Conservation (phyloP, 1,140 invertebrate species). For the Tyrophagus putrescentiae region DNA sequence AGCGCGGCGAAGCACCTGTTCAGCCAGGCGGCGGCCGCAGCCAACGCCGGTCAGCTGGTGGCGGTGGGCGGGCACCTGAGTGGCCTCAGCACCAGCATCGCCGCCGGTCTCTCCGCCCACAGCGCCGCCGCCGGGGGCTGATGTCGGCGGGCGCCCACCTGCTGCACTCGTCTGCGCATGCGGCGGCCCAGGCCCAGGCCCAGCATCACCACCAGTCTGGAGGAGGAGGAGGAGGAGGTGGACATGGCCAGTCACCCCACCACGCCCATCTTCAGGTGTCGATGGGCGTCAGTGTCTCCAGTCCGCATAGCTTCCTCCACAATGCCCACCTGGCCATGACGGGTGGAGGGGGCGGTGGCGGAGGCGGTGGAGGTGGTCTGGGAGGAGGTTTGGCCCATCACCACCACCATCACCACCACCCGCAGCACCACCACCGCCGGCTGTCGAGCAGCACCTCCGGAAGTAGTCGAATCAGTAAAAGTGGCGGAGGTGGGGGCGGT, state of each 20-base stretch:
- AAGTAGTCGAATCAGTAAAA: background rate
- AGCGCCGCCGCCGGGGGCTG: background rate
- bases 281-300: slow-evolving; percentile 4
- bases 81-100: background rate
- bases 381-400: background rate
- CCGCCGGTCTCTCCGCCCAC: background rate
- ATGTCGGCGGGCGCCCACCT: background rate
- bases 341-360: too few species aligned
- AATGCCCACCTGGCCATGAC: background rate
- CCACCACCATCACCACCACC: slow-evolving; percentile 8
- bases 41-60: too few species aligned
- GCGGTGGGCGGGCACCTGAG: background rate
- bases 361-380: too few species aligned
- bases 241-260: background rate
- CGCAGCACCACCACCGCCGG: background rate
- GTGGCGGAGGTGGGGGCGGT: too few species aligned
- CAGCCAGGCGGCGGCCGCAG: background rate
- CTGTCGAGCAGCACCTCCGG: background rate
- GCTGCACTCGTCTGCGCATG: too few species aligned
- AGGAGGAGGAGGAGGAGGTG: background rate
- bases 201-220: too few species aligned
- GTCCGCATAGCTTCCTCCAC: slow-evolving; percentile 7
- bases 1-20: slow-evolving; percentile 10
- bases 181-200: too few species aligned
- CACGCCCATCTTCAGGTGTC: background rate